phyloP scores from a whole-genome alignment of 1,140 invertebrate genomes.

The Tetragonula clypearis region DNA sequence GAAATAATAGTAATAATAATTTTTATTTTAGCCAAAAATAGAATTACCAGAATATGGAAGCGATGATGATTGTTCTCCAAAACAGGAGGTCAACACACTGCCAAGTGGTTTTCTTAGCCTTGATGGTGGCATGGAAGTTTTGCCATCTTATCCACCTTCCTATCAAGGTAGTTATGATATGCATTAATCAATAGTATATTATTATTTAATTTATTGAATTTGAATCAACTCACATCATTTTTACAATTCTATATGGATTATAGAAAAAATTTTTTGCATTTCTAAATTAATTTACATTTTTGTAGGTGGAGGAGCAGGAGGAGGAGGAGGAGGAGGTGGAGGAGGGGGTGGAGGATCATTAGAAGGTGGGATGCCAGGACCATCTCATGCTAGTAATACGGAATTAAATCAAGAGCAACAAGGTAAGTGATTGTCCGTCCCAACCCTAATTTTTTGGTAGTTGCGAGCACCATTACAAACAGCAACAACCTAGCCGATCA shows the following conservation, averaged over 20 bases:
- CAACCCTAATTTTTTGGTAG: constrained; percentile 76
- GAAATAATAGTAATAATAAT: constrained; percentile 5
- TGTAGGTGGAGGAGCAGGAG: constrained; percentile 35
- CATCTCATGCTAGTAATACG: constrained; percentile 75
- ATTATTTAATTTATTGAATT: not conserved
- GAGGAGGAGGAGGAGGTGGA: constrained; percentile 37
- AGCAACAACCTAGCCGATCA: constrained; percentile 82
- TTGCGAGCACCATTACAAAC: constrained; percentile 82
- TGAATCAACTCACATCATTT: too few species aligned
- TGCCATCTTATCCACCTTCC: constrained; percentile 78
- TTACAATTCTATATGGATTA: not conserved
- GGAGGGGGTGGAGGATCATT: constrained; percentile 71
- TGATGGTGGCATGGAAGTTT: constrained; percentile 81
- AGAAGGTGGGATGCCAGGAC: constrained; percentile 79
- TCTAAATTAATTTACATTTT: not conserved
- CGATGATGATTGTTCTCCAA: constrained; percentile 81
- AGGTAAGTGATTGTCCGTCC: constrained; percentile 74
- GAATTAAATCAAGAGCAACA: constrained; percentile 80
- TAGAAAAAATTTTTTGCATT: not conserved
- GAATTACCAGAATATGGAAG: constrained; percentile 84
- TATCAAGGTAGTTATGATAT: constrained; percentile 74
- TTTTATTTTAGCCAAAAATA: constrained; percentile 80
- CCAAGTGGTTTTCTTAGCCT: constrained; percentile 80
- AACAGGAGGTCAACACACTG: constrained; percentile 79
- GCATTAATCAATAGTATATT: not conserved